Base-by-base conservation (phyloP, 2,113 vertebrate species). In the Myotis yumanensis region DNA sequence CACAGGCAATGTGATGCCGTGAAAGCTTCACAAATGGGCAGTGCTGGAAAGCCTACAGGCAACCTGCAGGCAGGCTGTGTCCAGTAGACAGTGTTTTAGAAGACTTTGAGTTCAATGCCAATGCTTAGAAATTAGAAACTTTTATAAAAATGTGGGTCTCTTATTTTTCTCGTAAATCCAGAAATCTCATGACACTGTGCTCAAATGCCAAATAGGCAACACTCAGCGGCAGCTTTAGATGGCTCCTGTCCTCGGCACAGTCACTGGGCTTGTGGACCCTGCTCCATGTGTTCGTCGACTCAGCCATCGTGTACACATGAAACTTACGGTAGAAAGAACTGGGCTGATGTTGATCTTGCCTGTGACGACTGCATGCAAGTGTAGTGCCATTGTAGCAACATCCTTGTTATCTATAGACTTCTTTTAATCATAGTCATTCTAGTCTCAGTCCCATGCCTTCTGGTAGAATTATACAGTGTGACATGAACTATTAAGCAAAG, bases 401-500 rank as follows among this genome's bases (percentile, higher is more conserved):
- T 54, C 52, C 40, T n/a, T 35, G 52, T 11, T 11, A 32, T 43
- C 46, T 37, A 3, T 23, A 46, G 17, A 12, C 37, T 86, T 59
- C 68, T 66, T 48, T 89, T 66, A 72, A 76, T 88, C 87, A 11
- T 37, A 57, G 76, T 68, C 32, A 18, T 20, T 30, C 52, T 40
- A 11, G 51, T 72, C 79, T 75, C 22, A 30, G 48, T 18, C 86
- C 64, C 37, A 10, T 37, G 40, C 93, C 93, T 95, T 95, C 96
- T 89, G 90, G 48, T 91, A 62, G 84, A 62, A 51, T 83, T 43
- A 15, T 85, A 73, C 91, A 95, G 86, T 85, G 92, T 94, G 81
- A 82, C 94, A 82, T 92, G 96, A 92, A 64, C 92, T 92, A 40
- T 94, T 91, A 93, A 97, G 91, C 54, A 96, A 96, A 96, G 90